phyloP scores from a whole-genome alignment of 2,888 invertebrate species.

The Lissocephala sabroskyi region DNA sequence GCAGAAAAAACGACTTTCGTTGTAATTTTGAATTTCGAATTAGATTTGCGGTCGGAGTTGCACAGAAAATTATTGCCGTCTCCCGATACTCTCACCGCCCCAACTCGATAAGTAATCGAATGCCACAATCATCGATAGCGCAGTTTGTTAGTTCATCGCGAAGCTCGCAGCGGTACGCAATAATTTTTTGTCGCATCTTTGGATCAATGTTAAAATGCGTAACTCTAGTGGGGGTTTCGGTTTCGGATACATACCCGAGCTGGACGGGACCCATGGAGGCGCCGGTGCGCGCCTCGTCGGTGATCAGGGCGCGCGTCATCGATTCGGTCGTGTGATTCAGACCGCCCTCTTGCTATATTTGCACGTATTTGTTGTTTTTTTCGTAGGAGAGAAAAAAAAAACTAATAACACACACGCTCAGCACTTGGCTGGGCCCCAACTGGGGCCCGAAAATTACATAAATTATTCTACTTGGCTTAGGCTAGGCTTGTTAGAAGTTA shows the following conservation, averaged over 20 bases:
- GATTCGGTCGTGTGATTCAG: slow-evolving; percentile 90
- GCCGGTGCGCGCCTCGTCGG: slow-evolving; percentile 89
- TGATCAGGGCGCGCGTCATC: slow-evolving; percentile 95
- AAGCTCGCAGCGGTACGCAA: no score
- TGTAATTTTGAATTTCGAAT: slow-evolving; percentile 18
- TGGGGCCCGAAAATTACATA: no score
- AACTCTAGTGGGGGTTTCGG: neutral
- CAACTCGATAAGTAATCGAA: no score
- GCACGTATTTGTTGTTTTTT: slow-evolving; percentile 4
- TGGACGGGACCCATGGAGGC: slow-evolving; percentile 92
- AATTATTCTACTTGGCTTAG: no score
- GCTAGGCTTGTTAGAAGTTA: no score
- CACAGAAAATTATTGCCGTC: slow-evolving; percentile 60
- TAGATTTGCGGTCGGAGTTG: slow-evolving; percentile 12
- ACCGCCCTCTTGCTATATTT: slow-evolving; percentile 74
- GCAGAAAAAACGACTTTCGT: slow-evolving; percentile 40
- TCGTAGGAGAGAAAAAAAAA: no score
- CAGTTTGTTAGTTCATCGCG: no score
- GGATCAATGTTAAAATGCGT: neutral
- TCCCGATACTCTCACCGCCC: neutral
- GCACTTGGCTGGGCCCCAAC: no score
- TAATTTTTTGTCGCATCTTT: slow-evolving; percentile 53
- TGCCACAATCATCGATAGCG: no score
- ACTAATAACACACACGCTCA: no score
- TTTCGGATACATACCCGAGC: slow-evolving; percentile 86